Conservation (phyloP, 2,888 invertebrate genomes). For the Harpagoxenus sublaevis region DNA sequence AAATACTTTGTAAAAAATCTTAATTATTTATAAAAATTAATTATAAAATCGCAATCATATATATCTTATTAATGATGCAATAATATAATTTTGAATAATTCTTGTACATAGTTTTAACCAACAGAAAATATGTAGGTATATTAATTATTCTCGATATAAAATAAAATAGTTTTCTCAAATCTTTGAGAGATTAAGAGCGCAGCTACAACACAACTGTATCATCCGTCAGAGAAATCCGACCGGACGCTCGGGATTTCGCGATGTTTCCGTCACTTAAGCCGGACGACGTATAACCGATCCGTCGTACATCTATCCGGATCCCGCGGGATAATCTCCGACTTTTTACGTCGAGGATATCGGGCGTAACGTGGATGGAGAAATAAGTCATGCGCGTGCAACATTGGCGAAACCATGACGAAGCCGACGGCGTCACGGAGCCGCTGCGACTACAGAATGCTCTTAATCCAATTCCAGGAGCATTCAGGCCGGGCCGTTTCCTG, state of each 20-base stretch:
- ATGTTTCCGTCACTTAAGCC: slow-evolving; percentile 47
- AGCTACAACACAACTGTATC: background rate
- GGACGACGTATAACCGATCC: slow-evolving; percentile 58
- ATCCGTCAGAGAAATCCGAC: background rate
- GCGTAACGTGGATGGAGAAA: slow-evolving; percentile 41
- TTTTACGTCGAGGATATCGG: slow-evolving; percentile 52
- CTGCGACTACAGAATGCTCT: slow-evolving; percentile 69
- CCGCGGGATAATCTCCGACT: slow-evolving; percentile 59
- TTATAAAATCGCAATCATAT: background rate
- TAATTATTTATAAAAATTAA: slow-evolving; percentile 11
- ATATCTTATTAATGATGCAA: background rate
- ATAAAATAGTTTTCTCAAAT: background rate
- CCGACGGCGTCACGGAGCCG: slow-evolving; percentile 46
- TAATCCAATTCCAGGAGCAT: slow-evolving; percentile 82
- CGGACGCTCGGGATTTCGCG: slow-evolving; percentile 43
- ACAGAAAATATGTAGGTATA: background rate
- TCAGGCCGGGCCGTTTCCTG: slow-evolving; percentile 82
- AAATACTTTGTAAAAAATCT: background rate
- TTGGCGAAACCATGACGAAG: slow-evolving; percentile 67
- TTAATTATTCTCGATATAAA: background rate
- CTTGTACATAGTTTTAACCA: background rate
- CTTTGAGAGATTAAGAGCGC: background rate
- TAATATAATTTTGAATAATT: background rate
- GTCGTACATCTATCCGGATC: background rate
- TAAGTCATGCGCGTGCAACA: slow-evolving; percentile 24